Percentiles rank a stretch among this genome's conserved stretches.
Evolutionary conservation across 2,888 invertebrate species (phyloP).

Genomic region (Dromius quadrimaculatus): DNA sequence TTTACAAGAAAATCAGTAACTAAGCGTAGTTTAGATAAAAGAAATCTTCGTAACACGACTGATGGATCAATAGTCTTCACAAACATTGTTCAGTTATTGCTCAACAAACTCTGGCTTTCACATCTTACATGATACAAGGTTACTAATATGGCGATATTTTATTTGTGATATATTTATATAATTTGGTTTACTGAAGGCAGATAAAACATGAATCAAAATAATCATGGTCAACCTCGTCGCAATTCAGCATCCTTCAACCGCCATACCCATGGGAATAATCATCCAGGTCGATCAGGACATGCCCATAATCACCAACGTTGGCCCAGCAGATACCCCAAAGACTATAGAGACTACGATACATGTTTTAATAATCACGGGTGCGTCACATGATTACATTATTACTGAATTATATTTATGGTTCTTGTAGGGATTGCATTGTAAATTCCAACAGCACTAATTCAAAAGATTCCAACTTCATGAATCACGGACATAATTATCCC

Average conservation of each 20-base stretch:
- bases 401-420: conserved; percentile 25
- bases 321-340: conserved; percentile 65
- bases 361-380: conserved; percentile 64
- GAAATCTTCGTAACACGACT: conserved; percentile 47
- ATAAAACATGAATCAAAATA: conserved; percentile 64
- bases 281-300: conserved; percentile 63
- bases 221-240: conserved; percentile 64
- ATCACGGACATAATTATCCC: conserved; percentile 64
- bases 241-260: conserved; percentile 64
- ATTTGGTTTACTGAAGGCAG: conserved; percentile 44
- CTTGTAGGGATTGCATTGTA: conserved; percentile 63
- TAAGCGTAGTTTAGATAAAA: conserved; percentile 47
- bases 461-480: conserved; percentile 63
- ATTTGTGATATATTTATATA: conserved; percentile 40
- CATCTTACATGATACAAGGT: conserved; percentile 52
- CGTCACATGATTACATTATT: not conserved
- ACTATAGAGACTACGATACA: conserved; percentile 66
- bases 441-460: conserved; percentile 62
- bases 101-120: conserved; percentile 51
- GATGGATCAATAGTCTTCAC: conserved; percentile 52
- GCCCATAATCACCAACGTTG: conserved; percentile 61
- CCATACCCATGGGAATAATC: conserved; percentile 62
- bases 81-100: conserved; percentile 52
- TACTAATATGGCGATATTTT: conserved; percentile 48
- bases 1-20: conserved; percentile 37